A percentile compares a stretch with the other conserved stretches of the same genome.
Evolutionary conservation across 2,888 invertebrate genomes (phyloP).

Genomic region (Corbicula japonica): DNA sequence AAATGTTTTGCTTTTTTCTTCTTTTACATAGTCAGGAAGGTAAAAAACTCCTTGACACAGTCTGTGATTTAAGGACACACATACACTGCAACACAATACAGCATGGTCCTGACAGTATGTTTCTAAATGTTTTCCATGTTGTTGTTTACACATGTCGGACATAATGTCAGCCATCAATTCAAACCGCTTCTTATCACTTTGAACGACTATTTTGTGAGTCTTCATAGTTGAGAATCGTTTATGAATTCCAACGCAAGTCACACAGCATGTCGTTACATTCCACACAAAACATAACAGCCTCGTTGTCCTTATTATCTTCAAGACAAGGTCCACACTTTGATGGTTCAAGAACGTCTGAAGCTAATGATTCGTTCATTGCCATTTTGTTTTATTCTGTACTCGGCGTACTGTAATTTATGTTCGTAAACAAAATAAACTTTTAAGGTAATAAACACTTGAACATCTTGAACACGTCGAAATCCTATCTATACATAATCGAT

Average conservation of each 20-base stretch:
- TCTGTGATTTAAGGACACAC: background rate
- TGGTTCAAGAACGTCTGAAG: background rate
- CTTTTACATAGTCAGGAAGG: background rate
- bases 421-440: no score
- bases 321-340: background rate
- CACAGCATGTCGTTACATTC: constrained; percentile 5
- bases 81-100: constrained; percentile 1
- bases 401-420: no score
- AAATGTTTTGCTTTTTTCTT: no score
- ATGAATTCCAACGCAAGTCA: constrained; percentile 2
- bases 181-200: background rate
- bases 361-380: background rate
- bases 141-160: background rate
- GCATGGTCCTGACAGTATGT: background rate
- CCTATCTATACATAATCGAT: no score
- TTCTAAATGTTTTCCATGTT: background rate
- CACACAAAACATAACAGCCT: background rate
- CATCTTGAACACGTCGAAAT: no score
- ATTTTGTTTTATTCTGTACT: no score
- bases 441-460: no score
- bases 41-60: background rate
- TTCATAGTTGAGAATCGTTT: background rate
- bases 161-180: background rate
- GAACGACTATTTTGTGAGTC: background rate
- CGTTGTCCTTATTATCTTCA: background rate